phyloP scores from a whole-genome alignment of 1,140 invertebrate species.

The Drosophila repleta region DNA sequence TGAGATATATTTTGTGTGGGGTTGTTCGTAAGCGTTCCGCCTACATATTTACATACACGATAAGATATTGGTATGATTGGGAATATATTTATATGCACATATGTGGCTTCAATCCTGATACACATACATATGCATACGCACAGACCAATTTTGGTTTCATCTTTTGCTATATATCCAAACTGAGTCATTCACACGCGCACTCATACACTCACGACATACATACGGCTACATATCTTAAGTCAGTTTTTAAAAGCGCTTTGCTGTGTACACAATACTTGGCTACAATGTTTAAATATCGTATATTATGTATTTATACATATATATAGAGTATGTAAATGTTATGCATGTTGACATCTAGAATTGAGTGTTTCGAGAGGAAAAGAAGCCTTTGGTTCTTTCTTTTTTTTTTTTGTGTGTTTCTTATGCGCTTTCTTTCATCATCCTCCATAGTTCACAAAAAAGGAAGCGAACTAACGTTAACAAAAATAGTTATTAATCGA shows the following conservation, averaged over 20 bases:
- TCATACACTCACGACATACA: not conserved
- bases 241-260: constrained; percentile 53
- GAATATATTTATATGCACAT: constrained; percentile 19
- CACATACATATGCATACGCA: constrained; percentile 15
- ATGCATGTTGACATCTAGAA: constrained; percentile 77
- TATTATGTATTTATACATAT: constrained; percentile 51
- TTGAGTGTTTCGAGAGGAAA: constrained; percentile 42
- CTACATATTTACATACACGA: constrained; percentile 45
- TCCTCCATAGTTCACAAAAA: constrained; percentile 34
- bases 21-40: constrained; percentile 15
- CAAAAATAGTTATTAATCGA: not conserved
- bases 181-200: constrained; percentile 2
- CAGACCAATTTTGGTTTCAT: constrained; percentile 41
- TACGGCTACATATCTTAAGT: constrained; percentile 32
- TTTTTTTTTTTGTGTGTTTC: constrained; percentile 9
- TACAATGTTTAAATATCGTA: constrained; percentile 43
- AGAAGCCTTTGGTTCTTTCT: constrained; percentile 30
- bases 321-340: constrained; percentile 66
- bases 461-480: constrained; percentile 30
- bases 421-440: constrained; percentile 7
- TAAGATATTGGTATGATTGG: constrained; percentile 39
- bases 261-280: constrained; percentile 32
- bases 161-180: constrained; percentile 6
- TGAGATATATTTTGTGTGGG: constrained; percentile 9
- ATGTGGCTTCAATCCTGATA: not conserved